Percentiles rank a stretch among this genome's conserved stretches.
These are phyloP conservation scores for Cylindroiulus punctatus DNA, from an alignment of 2,888 invertebrate genomes.

Conservation along the genomic window DNA sequence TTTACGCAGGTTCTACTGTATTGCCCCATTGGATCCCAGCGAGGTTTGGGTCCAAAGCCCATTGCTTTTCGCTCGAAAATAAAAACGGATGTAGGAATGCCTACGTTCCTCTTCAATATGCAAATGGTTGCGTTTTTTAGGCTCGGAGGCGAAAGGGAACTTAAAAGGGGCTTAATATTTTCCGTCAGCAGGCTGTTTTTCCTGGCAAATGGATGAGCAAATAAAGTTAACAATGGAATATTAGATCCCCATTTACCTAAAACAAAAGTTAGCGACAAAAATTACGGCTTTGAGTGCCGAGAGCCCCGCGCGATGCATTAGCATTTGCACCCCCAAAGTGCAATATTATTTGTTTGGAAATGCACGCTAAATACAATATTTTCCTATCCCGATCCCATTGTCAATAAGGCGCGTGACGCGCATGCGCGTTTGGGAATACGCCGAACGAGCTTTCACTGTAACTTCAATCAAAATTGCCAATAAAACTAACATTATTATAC, in stretches of 20 bases:
- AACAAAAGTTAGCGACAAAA: constrained; percentile 46
- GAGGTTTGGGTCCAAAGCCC: too few relatives aligned
- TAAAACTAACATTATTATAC: too few relatives aligned
- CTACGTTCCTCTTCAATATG: neutral
- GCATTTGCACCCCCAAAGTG: constrained; percentile 28
- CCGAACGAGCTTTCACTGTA: neutral
- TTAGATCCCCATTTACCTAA: constrained; percentile 50
- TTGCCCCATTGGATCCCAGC: too few relatives aligned
- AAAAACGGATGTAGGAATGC: neutral
- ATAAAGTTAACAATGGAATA: constrained; percentile 48
- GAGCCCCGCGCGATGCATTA: constrained; percentile 25
- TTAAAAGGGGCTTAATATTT: constrained; percentile 37
- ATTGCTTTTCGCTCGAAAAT: neutral
- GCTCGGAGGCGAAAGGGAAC: constrained; percentile 21
- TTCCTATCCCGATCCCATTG: constrained; percentile 23
- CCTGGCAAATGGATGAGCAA: constrained; percentile 49
- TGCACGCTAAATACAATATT: constrained; percentile 29
- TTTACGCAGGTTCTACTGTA: too few relatives aligned
- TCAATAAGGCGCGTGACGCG: neutral
- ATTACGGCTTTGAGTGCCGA: neutral
- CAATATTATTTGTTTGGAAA: constrained; percentile 16
- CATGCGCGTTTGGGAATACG: neutral
- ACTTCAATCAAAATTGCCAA: neutral
- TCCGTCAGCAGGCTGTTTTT: constrained; percentile 20
- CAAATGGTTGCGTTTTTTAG: neutral